Evolutionary conservation across 1,140 invertebrate species (phyloP).

Genomic region (Drepana arcuata): DNA sequence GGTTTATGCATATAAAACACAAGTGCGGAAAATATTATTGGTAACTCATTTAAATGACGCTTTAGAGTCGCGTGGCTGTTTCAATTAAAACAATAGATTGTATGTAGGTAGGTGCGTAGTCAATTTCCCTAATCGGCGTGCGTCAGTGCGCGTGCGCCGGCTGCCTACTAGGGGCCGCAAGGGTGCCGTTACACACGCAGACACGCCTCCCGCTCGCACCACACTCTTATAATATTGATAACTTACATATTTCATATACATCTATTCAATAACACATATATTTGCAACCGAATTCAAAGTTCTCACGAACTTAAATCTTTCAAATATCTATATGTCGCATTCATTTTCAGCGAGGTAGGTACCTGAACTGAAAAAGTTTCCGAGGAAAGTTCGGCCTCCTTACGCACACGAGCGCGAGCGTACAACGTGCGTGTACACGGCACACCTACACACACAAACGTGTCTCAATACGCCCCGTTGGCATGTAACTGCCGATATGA

Average conservation of each 20-base stretch:
- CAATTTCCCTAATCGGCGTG: conserved; percentile 31
- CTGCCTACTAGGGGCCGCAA: conserved; percentile 47
- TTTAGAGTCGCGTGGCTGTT: conserved; percentile 10
- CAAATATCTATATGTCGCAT: too few relatives aligned
- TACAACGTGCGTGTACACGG: conserved; percentile 6
- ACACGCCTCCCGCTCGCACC: conserved; percentile 36
- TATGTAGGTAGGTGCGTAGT: conserved; percentile 16
- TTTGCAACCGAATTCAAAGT: too few relatives aligned
- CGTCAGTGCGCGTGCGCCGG: conserved; percentile 18
- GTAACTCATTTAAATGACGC: conserved; percentile 14
- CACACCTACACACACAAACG: conserved; percentile 6
- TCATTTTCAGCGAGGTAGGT: too few relatives aligned
- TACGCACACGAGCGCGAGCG: conserved; percentile 13
- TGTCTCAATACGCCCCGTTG: conserved; percentile 5
- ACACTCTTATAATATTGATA: conserved; percentile 5
- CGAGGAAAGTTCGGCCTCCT: conserved; percentile 18
- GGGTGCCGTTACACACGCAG: conserved; percentile 32
- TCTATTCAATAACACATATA: too few relatives aligned
- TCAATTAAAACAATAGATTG: conserved; percentile 26
- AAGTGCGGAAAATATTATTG: conserved; percentile 10
- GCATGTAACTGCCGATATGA: conserved; percentile 17
- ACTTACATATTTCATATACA: too few relatives aligned
- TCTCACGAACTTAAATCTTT: too few relatives aligned
- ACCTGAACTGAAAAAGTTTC: conserved; percentile 25
- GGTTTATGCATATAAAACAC: too few relatives aligned